Conservation (phyloP, 2,797 vertebrate genomes). For the Cyprinella venusta region DNA sequence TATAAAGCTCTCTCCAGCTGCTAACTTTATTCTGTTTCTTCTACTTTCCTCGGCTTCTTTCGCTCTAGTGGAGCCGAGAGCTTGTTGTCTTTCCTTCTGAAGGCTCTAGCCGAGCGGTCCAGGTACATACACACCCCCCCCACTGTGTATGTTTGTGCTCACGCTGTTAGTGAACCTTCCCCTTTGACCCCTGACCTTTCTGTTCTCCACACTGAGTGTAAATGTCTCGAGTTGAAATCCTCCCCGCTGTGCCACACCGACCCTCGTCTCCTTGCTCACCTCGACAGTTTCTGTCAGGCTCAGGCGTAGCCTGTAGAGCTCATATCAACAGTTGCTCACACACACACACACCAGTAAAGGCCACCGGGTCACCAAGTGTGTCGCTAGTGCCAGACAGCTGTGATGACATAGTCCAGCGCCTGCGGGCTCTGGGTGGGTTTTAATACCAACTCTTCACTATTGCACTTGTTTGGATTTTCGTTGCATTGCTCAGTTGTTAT, state of each 20-base stretch:
- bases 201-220: conserved; percentile 29
- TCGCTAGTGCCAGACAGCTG: conserved; percentile 43
- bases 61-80: conserved; percentile 79
- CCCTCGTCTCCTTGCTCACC: conserved; percentile 1
- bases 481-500: conserved; percentile 12
- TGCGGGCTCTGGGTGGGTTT: conserved; percentile 3
- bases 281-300: conserved; percentile 27
- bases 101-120: conserved; percentile 77
- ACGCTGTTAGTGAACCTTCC: conserved; percentile 37
- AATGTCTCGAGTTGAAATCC: not conserved
- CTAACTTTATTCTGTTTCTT: conserved; percentile 43
- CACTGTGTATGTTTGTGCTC: conserved; percentile 43
- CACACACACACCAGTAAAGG: conserved; percentile 31
- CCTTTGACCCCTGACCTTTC: conserved; percentile 62
- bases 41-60: conserved; percentile 18
- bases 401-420: conserved; percentile 27
- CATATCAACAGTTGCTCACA: conserved; percentile 33
- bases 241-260: conserved; percentile 6
- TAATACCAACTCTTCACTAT: not conserved
- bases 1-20: conserved; percentile 48
- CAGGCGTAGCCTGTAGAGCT: conserved; percentile 22
- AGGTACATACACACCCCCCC: conserved; percentile 73
- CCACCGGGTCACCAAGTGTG: conserved; percentile 32
- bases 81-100: conserved; percentile 80
- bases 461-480: not conserved